Evolutionary conservation across 2,888 invertebrate genomes (phyloP).

Genomic region (Cryptophagus acutangulus): DNA sequence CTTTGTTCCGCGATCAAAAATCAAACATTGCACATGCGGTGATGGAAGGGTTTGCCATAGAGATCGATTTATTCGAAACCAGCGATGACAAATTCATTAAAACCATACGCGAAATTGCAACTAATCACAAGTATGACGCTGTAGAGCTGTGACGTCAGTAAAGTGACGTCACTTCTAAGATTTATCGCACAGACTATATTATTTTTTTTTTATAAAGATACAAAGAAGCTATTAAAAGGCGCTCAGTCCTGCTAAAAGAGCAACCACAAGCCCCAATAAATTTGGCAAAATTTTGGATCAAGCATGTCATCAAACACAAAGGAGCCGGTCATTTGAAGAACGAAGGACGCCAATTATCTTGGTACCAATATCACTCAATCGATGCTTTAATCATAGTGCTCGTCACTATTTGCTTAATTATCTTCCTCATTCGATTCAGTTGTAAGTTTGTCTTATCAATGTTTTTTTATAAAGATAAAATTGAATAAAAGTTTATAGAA

Average conservation of each 20-base stretch:
- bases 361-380: conserved; percentile 30
- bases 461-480: no score
- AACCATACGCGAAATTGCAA: conserved; percentile 38
- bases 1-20: conserved; percentile 51
- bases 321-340: conserved; percentile 31
- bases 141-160: background rate
- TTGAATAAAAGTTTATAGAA: no score
- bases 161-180: conserved; percentile 3
- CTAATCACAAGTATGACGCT: conserved; percentile 16
- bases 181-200: conserved; percentile 2
- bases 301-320: conserved; percentile 32
- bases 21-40: conserved; percentile 48
- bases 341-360: conserved; percentile 25
- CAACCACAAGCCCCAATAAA: conserved; percentile 31
- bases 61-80: conserved; percentile 42
- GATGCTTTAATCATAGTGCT: conserved; percentile 23
- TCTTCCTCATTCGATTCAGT: background rate
- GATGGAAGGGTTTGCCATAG: conserved; percentile 44
- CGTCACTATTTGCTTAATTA: no score
- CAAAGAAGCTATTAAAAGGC: conserved; percentile 19
- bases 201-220: conserved; percentile 24
- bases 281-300: conserved; percentile 34
- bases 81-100: conserved; percentile 43
- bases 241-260: conserved; percentile 28
- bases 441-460: background rate